A percentile compares a stretch with the other conserved stretches of the same genome.
Evolutionary conservation across 1,140 invertebrate species (phyloP).

Genomic region (Drosophila kanapiae): DNA sequence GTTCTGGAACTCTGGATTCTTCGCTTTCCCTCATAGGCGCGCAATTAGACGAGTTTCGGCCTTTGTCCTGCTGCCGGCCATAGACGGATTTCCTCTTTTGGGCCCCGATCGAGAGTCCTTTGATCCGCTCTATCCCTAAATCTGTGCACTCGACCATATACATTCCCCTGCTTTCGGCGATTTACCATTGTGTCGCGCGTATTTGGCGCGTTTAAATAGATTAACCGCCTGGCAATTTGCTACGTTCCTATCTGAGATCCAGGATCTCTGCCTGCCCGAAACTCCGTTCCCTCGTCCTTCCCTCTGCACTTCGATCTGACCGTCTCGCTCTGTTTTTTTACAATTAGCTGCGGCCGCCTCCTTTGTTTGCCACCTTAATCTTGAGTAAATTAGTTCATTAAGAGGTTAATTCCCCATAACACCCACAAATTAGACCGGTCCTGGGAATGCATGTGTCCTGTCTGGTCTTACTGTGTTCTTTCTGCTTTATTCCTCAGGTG

Average conservation of each 20-base stretch:
- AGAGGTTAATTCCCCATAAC: slow-evolving; percentile 85
- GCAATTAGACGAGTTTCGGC: slow-evolving; percentile 81
- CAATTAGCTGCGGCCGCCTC: slow-evolving; percentile 77
- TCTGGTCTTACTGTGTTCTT: slow-evolving; percentile 5
- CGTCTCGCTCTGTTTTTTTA: slow-evolving; percentile 39
- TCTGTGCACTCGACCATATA: slow-evolving; percentile 78
- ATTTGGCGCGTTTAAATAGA: slow-evolving; percentile 85
- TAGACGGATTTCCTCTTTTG: slow-evolving; percentile 66
- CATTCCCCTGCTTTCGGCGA: slow-evolving; percentile 22
- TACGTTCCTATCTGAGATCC: slow-evolving; percentile 65
- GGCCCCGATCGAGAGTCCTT: slow-evolving; percentile 33
- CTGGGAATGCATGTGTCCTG: slow-evolving; percentile 30
- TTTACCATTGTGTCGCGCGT: slow-evolving; percentile 73
- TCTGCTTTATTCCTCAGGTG: slow-evolving; percentile 13
- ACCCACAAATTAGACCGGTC: slow-evolving; percentile 77
- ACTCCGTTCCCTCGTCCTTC: not conserved
- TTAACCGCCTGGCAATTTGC: slow-evolving; percentile 84
- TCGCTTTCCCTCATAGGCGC: slow-evolving; percentile 59
- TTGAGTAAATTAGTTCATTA: slow-evolving; percentile 85
- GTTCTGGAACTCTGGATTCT: slow-evolving; percentile 21
- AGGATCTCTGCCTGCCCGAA: slow-evolving; percentile 33
- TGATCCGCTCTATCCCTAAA: slow-evolving; percentile 82
- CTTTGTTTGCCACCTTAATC: slow-evolving; percentile 82
- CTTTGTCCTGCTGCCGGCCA: slow-evolving; percentile 56
- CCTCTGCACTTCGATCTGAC: not conserved